These are phyloP conservation scores for Graptemys geographica DNA, from an alignment of 2,797 vertebrate species.

Conservation along the genomic window DNA sequence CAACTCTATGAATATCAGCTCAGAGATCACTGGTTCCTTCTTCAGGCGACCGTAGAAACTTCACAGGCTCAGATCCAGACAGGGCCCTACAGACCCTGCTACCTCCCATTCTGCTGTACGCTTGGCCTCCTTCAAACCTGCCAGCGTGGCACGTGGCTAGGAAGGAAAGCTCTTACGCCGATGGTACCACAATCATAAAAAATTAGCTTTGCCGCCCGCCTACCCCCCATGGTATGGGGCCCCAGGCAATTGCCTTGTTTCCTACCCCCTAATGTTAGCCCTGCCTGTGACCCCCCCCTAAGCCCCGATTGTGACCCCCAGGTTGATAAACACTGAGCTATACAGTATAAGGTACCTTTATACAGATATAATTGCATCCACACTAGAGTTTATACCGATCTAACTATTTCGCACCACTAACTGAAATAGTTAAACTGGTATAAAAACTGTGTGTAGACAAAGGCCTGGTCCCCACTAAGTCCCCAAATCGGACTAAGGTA, in stretches of 20 bases:
- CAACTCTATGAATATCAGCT: too few species aligned
- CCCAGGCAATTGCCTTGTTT: too few species aligned
- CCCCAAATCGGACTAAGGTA: too few species aligned
- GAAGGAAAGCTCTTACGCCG: not conserved
- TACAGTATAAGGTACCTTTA: not conserved
- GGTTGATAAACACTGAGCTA: not conserved
- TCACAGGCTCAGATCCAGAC: not conserved
- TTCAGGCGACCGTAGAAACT: not conserved
- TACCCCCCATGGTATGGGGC: too few species aligned
- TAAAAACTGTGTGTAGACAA: not conserved
- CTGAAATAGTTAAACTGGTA: not conserved
- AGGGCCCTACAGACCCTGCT: not conserved
- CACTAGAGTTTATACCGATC: not conserved
- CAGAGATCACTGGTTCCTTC: not conserved
- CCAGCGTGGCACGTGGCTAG: too few species aligned
- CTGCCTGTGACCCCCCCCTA: too few species aligned
- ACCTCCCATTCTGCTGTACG: not conserved
- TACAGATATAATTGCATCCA: not conserved
- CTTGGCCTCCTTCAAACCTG: too few species aligned
- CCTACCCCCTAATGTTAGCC: too few species aligned
- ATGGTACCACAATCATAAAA: too few species aligned
- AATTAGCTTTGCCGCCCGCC: too few species aligned
- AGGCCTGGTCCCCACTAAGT: too few species aligned
- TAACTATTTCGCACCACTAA: not conserved
- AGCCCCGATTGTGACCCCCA: too few species aligned